Evolutionary conservation across 2,797 vertebrate genomes (phyloP).

Genomic region (Remorina albescens): DNA sequence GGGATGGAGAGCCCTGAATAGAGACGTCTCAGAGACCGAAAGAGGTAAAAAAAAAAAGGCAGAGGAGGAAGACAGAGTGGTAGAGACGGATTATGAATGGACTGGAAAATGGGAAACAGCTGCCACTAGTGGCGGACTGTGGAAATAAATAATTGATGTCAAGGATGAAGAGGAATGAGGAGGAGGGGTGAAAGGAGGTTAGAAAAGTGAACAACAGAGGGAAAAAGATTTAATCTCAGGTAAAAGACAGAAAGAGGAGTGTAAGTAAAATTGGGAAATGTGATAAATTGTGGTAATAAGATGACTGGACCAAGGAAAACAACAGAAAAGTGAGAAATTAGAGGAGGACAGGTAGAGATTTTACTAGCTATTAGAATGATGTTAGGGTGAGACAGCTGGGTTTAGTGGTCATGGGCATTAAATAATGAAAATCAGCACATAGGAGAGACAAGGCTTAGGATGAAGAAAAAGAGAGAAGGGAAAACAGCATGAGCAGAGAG

Average conservation of each 20-base stretch:
- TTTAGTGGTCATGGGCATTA: conserved; percentile 42
- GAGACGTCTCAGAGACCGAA: conserved; percentile 53
- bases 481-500: conserved; percentile 47
- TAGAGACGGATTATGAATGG: conserved; percentile 58
- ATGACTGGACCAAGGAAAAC: conserved; percentile 47
- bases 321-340: conserved; percentile 49
- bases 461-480: conserved; percentile 19
- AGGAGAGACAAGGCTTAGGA: conserved; percentile 47
- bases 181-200: conserved; percentile 42
- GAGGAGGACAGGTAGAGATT: conserved; percentile 50
- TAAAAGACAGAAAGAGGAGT: conserved; percentile 5
- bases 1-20: conserved; percentile 60
- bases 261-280: conserved; percentile 12
- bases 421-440: conserved; percentile 29
- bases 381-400: conserved; percentile 55
- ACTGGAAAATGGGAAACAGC: conserved; percentile 64
- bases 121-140: conserved; percentile 72
- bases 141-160: conserved; percentile 66
- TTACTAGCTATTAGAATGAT: conserved; percentile 40
- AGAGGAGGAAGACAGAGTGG: conserved; percentile 16
- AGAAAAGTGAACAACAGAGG: conserved; percentile 28
- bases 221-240: conserved; percentile 31
- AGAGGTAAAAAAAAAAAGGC: conserved; percentile 26
- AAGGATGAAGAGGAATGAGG: conserved; percentile 17
- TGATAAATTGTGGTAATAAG: conserved; percentile 32